phyloP scores from a whole-genome alignment of 2,888 invertebrate genomes.

The Diaphora mendica region DNA sequence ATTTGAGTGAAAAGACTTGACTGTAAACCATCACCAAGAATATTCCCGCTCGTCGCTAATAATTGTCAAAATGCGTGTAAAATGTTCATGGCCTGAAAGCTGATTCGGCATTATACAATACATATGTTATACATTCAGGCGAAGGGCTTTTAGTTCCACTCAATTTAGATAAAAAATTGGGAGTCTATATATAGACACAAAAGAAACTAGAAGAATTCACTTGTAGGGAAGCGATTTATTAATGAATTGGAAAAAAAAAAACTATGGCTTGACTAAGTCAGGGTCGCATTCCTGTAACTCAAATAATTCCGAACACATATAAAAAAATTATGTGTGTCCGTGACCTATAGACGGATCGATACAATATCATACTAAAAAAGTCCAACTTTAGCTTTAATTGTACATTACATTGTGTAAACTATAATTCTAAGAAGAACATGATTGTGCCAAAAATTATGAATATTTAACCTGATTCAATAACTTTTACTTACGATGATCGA shows the following conservation, averaged over 20 bases:
- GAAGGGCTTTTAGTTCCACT: background rate
- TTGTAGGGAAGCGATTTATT: too few species aligned
- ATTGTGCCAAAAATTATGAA: conserved; percentile 50
- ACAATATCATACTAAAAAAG: background rate
- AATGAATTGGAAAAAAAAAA: too few species aligned
- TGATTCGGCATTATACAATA: background rate
- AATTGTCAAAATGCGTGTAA: background rate
- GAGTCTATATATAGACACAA: too few species aligned
- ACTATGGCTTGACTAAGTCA: background rate
- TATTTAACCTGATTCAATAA: conserved; percentile 56
- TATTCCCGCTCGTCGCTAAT: background rate
- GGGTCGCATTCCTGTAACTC: background rate
- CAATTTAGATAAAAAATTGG: too few species aligned
- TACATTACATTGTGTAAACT: conserved; percentile 14
- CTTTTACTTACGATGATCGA: conserved; percentile 59
- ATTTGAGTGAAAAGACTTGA: background rate
- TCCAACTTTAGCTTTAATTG: conserved; percentile 10
- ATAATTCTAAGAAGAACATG: conserved; percentile 14
- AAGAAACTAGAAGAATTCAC: background rate
- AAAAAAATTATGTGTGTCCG: background rate
- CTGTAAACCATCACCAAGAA: background rate
- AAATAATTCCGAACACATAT: background rate
- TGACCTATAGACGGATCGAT: background rate
- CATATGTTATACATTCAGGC: background rate
- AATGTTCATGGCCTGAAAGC: background rate